Evolutionary conservation across 2,888 invertebrate species (phyloP).

Genomic region (Allolobophora icterica): DNA sequence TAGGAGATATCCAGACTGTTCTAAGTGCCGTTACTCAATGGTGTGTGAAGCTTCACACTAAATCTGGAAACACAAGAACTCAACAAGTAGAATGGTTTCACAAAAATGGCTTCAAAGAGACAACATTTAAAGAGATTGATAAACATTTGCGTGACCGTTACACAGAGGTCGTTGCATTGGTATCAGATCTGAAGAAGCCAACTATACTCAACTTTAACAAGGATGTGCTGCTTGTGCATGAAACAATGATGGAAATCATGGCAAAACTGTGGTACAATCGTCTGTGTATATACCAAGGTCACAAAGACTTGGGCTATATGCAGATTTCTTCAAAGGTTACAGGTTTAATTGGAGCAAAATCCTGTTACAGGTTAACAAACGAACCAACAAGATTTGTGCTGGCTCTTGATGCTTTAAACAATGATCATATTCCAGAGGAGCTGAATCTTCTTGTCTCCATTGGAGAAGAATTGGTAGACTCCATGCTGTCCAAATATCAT

Average conservation of each 20-base stretch:
- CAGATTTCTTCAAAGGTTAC: background rate
- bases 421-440: background rate
- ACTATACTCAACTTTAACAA: background rate
- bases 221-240: background rate
- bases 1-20: slow-evolving; percentile 18
- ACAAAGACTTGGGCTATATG: background rate
- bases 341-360: background rate
- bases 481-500: background rate
- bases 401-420: background rate
- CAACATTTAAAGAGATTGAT: background rate
- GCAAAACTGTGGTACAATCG: slow-evolving; percentile 12
- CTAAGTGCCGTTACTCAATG: background rate
- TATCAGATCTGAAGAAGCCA: background rate
- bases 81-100: background rate
- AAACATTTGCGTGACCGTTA: background rate
- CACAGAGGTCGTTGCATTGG: background rate
- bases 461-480: background rate
- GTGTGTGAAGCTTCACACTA: background rate
- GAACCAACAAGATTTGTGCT: background rate
- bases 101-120: background rate
- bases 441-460: background rate
- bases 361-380: background rate
- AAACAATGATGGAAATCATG: background rate
- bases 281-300: slow-evolving; percentile 8
- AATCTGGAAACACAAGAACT: background rate